Percentiles rank a stretch among this genome's conserved stretches.
Conservation (phyloP, 2,888 invertebrate species). For the Odiellus spinosus region DNA sequence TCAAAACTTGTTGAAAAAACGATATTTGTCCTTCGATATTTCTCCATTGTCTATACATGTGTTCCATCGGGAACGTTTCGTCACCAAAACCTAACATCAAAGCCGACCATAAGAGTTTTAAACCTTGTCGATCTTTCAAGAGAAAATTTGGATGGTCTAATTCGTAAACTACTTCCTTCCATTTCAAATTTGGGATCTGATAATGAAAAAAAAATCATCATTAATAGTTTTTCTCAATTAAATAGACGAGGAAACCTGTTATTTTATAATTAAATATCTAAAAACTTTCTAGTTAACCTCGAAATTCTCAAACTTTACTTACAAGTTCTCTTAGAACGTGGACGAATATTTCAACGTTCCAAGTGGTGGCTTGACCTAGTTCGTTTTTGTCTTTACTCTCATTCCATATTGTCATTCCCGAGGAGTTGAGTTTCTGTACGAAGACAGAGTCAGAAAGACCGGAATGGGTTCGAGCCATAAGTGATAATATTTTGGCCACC, state of each 20-base stretch:
- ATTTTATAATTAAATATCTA: background rate
- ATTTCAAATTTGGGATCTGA: slow-evolving; percentile 40
- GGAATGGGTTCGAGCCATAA: slow-evolving; percentile 70
- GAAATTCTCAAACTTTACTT: slow-evolving; percentile 24
- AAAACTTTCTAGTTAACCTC: background rate
- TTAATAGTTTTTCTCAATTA: no score
- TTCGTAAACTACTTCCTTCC: slow-evolving; percentile 83
- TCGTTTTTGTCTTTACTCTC: slow-evolving; percentile 26
- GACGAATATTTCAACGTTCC: slow-evolving; percentile 89
- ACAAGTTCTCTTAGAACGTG: slow-evolving; percentile 78
- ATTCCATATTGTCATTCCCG: slow-evolving; percentile 23
- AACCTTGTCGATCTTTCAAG: slow-evolving; percentile 68
- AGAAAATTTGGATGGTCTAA: slow-evolving; percentile 80
- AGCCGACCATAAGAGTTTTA: slow-evolving; percentile 65
- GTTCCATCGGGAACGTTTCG: slow-evolving; percentile 54
- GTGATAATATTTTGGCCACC: slow-evolving; percentile 66
- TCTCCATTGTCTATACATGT: slow-evolving; percentile 79
- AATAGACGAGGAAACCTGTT: background rate
- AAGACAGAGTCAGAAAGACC: slow-evolving; percentile 44
- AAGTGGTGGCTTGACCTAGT: slow-evolving; percentile 40
- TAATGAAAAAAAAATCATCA: background rate
- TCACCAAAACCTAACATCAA: slow-evolving; percentile 58
- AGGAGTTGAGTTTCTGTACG: no score
- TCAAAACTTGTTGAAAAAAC: slow-evolving; percentile 66
- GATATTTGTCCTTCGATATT: slow-evolving; percentile 76